Evolutionary conservation across 2,888 invertebrate species (phyloP), one percentile per base, ranked within the genome.

Genomic region (Crioceris asparagi): DNA sequence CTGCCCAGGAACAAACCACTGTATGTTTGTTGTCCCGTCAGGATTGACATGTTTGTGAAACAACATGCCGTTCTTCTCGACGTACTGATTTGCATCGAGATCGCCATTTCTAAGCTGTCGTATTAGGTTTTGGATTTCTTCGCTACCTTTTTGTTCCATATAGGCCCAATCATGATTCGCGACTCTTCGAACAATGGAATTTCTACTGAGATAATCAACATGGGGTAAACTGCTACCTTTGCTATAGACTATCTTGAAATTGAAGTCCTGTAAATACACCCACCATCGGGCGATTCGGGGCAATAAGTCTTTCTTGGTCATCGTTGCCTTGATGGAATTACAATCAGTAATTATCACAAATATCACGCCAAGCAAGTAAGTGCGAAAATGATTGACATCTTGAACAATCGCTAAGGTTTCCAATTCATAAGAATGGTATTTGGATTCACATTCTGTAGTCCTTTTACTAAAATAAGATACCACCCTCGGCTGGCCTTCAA

Each of bases 291-390:
- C 44, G 17, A 47, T 32, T 16, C 37, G 26, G 2, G 40, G 43
- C 4, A 39, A 17, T 6, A 38, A n/a, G 29, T 60, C 53, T 14
- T 49, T 48, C 29, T 59, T 57, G 1, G 31, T 39, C 12, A 49
- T 39, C 1, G 57, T 52, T 1, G 45, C 34, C 18, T 53, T 54
- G 1, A 60, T 25, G 1, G 56, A 48, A 31, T 53, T 51, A 30
- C 59, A 60, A 34, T 64, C 62, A 3, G 55, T 56, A 2, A 50
- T 36, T 1, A 58, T 32, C 2, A 38, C 47, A 31, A 59, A 55
- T 2, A 33, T 38, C 2, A 43, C 35, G 1, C 50, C 53, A 8
- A 51, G 41, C 1, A 57, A 21, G 32, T 56, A 57, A 5, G 41
- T 41, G n/a, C 52, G 45, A 37, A 57, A 54, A 40, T 55, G 41